phyloP scores from a whole-genome alignment of 1,140 invertebrate species.

The Rhyacophila brunnea region DNA sequence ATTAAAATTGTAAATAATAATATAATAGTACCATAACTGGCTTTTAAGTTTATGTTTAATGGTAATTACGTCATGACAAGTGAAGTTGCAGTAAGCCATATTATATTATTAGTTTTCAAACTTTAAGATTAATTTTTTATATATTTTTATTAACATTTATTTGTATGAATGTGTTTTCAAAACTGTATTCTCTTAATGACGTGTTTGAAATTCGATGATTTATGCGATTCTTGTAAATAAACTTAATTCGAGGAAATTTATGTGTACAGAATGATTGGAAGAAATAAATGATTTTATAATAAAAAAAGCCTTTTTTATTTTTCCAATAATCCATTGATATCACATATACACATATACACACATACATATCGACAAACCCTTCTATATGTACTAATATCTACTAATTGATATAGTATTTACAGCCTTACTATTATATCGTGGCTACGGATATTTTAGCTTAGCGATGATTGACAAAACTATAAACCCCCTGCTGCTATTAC shows the following conservation, averaged over 20 bases:
- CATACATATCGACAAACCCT: no score
- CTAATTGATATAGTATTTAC: no score
- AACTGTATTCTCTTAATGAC: conserved; percentile 24
- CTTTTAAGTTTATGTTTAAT: conserved; percentile 26
- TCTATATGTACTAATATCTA: no score
- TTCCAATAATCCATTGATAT: no score
- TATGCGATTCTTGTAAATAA: conserved; percentile 33
- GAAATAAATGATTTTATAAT: conserved; percentile 38
- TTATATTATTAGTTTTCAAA: conserved; percentile 24
- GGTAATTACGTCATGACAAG: conserved; percentile 20
- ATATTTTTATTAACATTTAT: conserved; percentile 28
- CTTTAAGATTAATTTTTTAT: conserved; percentile 23
- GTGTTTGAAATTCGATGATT: conserved; percentile 24
- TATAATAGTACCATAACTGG: conserved; percentile 14
- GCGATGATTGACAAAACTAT: no score
- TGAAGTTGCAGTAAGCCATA: conserved; percentile 33
- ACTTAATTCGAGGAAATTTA: conserved; percentile 31
- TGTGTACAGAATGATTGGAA: conserved; percentile 36
- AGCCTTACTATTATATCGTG: no score
- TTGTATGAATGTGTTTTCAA: conserved; percentile 17
- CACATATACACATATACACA: no score
- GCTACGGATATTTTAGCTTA: no score
- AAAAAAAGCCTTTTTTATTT: conserved; percentile 18
- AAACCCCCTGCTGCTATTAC: no score
- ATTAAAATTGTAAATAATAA: conserved; percentile 23